phyloP scores from a whole-genome alignment of 2,797 vertebrate species.

The Cichlasoma orientale region DNA sequence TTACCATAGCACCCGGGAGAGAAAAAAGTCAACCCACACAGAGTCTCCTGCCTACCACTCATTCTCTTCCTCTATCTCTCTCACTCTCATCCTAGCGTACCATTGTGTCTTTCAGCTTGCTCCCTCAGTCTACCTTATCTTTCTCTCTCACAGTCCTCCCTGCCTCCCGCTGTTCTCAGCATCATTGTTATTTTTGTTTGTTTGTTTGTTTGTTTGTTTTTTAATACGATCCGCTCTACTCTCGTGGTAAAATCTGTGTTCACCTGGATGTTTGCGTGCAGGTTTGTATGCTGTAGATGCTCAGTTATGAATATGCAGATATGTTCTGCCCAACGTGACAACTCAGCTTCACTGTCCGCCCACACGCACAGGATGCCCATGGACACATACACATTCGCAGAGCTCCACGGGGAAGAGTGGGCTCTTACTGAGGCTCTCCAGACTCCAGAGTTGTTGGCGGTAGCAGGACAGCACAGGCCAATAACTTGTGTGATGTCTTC shows the following conservation, averaged over 20 bases:
- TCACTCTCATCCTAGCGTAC: slow-evolving; percentile 6
- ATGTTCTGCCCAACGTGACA: slow-evolving; percentile 68
- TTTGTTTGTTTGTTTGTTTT: background rate
- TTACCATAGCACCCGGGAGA: slow-evolving; percentile 71
- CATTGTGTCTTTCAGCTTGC: slow-evolving; percentile 38
- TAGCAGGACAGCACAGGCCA: background rate
- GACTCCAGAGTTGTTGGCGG: slow-evolving; percentile 25
- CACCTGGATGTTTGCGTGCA: slow-evolving; percentile 21
- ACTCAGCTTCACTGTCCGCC: slow-evolving; percentile 67
- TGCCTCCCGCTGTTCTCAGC: slow-evolving; percentile 8
- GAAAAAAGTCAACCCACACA: slow-evolving; percentile 73
- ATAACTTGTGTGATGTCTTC: slow-evolving; percentile 13
- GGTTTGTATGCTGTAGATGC: slow-evolving; percentile 17
- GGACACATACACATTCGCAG: slow-evolving; percentile 45
- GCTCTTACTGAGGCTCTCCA: slow-evolving; percentile 28
- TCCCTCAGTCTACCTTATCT: slow-evolving; percentile 20
- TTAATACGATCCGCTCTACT: slow-evolving; percentile 6
- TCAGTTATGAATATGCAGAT: slow-evolving; percentile 69
- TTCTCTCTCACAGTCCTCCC: slow-evolving; percentile 2
- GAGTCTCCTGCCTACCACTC: slow-evolving; percentile 63
- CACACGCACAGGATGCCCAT: slow-evolving; percentile 62
- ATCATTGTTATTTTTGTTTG: background rate
- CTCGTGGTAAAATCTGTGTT: background rate
- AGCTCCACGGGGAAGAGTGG: slow-evolving; percentile 31
- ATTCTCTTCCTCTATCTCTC: slow-evolving; percentile 45